phyloP scores from a whole-genome alignment of 35 echinoderm and acorn worm genomes.

The Hemicentrotus pulcherrimus region DNA sequence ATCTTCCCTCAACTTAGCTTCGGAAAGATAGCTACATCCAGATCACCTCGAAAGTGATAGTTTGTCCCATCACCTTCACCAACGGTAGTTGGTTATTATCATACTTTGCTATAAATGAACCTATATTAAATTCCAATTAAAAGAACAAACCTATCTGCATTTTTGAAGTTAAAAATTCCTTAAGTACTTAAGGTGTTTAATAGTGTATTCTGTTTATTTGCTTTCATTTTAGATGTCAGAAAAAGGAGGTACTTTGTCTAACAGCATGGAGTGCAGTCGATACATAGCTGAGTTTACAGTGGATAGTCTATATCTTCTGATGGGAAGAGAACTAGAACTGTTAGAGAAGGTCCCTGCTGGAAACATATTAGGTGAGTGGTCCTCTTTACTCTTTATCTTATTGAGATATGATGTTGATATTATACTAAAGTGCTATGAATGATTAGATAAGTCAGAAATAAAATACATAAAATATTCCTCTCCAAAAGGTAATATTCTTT shows the following conservation, averaged over 20 bases:
- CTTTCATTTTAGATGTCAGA: constrained; percentile 1
- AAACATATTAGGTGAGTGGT: constrained; percentile 84
- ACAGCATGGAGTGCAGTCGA: constrained; percentile 14
- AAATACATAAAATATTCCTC: background rate
- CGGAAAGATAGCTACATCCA: too few relatives aligned
- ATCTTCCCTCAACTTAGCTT: too few relatives aligned
- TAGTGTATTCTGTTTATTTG: background rate
- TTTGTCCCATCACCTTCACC: too few relatives aligned
- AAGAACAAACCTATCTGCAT: too few relatives aligned
- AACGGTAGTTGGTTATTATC: too few relatives aligned
- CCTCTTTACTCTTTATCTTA: background rate
- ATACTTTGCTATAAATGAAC: too few relatives aligned
- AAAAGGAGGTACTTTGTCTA: background rate
- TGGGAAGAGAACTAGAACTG: constrained; percentile 92
- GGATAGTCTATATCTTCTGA: constrained; percentile 79
- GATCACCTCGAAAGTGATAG: too few relatives aligned
- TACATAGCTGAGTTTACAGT: constrained; percentile 76
- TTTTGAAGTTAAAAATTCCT: too few relatives aligned
- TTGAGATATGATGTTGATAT: background rate
- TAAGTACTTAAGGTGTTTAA: too few relatives aligned
- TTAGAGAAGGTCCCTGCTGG: constrained; percentile 89
- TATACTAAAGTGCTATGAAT: background rate
- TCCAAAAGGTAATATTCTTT: background rate
- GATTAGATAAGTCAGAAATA: background rate
- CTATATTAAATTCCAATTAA: too few relatives aligned